A percentile compares a stretch with the other conserved stretches of the same genome.
Evolutionary conservation across 2,797 vertebrate genomes (phyloP).

Genomic region (Alca torda): DNA sequence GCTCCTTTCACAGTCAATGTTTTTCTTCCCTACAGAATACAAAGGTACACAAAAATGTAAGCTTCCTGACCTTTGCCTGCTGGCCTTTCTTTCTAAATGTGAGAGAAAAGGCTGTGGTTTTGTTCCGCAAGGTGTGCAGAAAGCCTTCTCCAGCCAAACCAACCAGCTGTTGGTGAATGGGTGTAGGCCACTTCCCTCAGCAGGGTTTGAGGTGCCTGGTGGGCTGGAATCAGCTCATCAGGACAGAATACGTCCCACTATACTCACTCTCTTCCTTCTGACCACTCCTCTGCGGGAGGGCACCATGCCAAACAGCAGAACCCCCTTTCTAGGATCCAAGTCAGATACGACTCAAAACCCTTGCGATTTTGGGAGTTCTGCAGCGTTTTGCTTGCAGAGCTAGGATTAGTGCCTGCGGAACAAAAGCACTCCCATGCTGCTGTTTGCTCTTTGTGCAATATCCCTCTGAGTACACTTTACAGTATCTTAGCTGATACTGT

Average conservation of each 20-base stretch:
- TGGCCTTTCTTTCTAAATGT: neutral
- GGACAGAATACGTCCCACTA: rapidly evolving
- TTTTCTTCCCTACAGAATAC: neutral
- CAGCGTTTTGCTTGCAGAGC: neutral
- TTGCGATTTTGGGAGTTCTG: neutral
- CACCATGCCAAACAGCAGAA: rapidly evolving
- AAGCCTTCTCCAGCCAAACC: neutral
- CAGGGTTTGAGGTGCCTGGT: neutral
- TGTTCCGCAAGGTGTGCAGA: rapidly evolving
- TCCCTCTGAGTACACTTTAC: neutral
- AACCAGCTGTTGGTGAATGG: rapidly evolving
- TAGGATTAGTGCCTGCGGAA: neutral
- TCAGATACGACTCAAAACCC: neutral
- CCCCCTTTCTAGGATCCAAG: neutral
- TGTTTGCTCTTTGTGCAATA: neutral
- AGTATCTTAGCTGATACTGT: neutral
- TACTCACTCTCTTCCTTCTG: neutral
- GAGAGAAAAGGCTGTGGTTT: neutral
- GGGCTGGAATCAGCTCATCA: neutral
- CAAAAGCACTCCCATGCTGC: neutral
- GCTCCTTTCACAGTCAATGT: neutral
- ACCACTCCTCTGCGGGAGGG: rapidly evolving
- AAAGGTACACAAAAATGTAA: neutral
- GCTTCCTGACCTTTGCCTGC: neutral
- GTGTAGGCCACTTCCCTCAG: neutral